A percentile compares a stretch with the other conserved stretches of the same genome.
Conservation (phyloP, 1,140 invertebrate species). For the Eciton burchellii region DNA sequence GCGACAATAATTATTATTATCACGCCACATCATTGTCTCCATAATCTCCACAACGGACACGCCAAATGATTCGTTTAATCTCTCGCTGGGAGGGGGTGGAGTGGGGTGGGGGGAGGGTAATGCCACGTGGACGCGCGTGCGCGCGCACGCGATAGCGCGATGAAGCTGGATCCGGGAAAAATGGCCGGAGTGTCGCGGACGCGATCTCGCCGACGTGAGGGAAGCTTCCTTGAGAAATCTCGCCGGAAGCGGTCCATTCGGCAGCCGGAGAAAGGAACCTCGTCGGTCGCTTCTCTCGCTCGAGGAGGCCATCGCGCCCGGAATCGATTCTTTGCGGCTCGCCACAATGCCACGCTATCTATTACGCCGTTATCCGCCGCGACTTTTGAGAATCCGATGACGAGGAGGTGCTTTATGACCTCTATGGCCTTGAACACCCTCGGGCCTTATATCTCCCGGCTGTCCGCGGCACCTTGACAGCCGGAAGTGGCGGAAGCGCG, state of each 20-base stretch:
- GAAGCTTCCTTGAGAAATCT: constrained; percentile 54
- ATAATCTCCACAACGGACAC: constrained; percentile 9
- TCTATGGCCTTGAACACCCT: too few species aligned
- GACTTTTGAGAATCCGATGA: constrained; percentile 49
- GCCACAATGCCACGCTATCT: constrained; percentile 51
- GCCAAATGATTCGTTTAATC: constrained; percentile 39
- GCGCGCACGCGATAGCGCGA: constrained; percentile 5
- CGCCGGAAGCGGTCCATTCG: constrained; percentile 46
- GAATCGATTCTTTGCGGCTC: constrained; percentile 44
- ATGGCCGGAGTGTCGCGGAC: constrained; percentile 35
- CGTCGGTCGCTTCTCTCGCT: constrained; percentile 39
- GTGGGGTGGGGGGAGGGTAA: too few species aligned
- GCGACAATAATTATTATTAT: constrained; percentile 16
- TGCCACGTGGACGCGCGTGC: not conserved
- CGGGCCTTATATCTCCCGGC: too few species aligned
- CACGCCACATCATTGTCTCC: constrained; percentile 1
- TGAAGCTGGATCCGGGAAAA: constrained; percentile 40
- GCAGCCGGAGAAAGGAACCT: constrained; percentile 42
- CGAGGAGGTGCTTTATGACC: constrained; percentile 35
- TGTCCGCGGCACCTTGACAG: too few species aligned
- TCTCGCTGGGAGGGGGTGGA: not conserved
- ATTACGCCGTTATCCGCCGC: constrained; percentile 51
- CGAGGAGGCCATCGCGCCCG: constrained; percentile 28
- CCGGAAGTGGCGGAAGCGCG: too few species aligned
- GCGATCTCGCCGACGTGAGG: constrained; percentile 15